Conservation (phyloP, 2,113 vertebrate species). For the Erythrocebus patas region DNA sequence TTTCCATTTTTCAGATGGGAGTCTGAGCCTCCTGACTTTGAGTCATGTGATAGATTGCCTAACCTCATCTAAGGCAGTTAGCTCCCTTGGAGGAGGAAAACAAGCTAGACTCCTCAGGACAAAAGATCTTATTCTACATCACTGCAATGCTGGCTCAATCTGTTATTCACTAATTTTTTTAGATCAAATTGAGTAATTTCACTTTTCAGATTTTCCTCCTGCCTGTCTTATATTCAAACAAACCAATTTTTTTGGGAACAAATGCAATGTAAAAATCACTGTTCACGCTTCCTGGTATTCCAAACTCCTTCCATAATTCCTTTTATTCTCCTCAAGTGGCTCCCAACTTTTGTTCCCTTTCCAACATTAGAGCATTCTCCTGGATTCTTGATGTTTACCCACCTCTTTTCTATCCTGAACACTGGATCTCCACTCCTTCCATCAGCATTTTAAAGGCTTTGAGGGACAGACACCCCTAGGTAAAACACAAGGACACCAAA, state of each 20-base stretch:
- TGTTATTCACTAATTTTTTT: not conserved
- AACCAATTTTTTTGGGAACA: not conserved
- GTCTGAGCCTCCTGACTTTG: not conserved
- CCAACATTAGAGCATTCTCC: not conserved
- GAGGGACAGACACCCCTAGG: not conserved
- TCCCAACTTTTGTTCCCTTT: not conserved
- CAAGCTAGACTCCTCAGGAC: not conserved
- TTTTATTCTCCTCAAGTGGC: not conserved
- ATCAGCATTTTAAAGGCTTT: not conserved
- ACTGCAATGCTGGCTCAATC: not conserved
- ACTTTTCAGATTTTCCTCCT: not conserved
- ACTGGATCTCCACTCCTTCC: not conserved
- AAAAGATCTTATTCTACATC: not conserved
- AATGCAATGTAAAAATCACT: not conserved
- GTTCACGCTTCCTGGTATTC: not conserved
- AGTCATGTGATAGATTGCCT: conserved; percentile 34
- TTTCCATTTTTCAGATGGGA: conserved; percentile 42
- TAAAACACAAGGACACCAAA: not conserved
- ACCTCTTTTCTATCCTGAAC: not conserved
- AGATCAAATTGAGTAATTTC: not conserved
- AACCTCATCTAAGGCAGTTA: not conserved
- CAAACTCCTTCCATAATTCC: not conserved
- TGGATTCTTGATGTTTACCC: not conserved
- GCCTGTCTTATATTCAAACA: not conserved
- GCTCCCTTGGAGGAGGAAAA: not conserved